Conservation (phyloP, 2,888 invertebrate species). For the Lamellibrachia satsuma region DNA sequence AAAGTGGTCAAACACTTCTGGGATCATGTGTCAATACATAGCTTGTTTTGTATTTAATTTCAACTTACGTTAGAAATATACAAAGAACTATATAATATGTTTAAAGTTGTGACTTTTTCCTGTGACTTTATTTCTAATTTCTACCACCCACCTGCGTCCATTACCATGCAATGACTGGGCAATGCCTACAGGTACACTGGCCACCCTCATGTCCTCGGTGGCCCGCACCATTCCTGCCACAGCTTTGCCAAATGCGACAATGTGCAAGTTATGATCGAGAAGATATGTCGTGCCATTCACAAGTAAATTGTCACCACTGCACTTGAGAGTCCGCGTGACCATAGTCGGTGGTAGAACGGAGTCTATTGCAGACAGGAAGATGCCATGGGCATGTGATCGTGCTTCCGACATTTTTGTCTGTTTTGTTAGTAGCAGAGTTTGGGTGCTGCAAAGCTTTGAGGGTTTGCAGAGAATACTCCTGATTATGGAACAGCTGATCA, state of each 20-base stretch:
- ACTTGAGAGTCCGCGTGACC: slow-evolving; percentile 47
- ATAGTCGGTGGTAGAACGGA: slow-evolving; percentile 57
- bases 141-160: slow-evolving; percentile 50
- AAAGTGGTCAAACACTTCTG: no score
- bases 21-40: no score
- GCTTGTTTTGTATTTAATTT: no score
- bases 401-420: no score
- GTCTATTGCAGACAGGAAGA: slow-evolving; percentile 51
- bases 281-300: slow-evolving; percentile 42
- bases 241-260: slow-evolving; percentile 87
- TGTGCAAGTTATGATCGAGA: slow-evolving; percentile 58
- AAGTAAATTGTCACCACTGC: slow-evolving; percentile 31
- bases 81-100: no score
- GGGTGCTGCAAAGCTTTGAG: no score
- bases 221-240: slow-evolving; percentile 86
- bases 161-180: slow-evolving; percentile 46
- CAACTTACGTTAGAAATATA: no score
- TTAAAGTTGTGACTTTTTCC: no score
- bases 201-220: slow-evolving; percentile 78
- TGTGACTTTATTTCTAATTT: no score
- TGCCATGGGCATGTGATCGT: slow-evolving; percentile 30
- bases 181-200: slow-evolving; percentile 79
- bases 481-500: no score
- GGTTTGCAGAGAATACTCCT: no score
- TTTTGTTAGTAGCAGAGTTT: no score